These are phyloP conservation scores for Lysandra coridon DNA, from an alignment of 2,888 invertebrate genomes.

Conservation along the genomic window DNA sequence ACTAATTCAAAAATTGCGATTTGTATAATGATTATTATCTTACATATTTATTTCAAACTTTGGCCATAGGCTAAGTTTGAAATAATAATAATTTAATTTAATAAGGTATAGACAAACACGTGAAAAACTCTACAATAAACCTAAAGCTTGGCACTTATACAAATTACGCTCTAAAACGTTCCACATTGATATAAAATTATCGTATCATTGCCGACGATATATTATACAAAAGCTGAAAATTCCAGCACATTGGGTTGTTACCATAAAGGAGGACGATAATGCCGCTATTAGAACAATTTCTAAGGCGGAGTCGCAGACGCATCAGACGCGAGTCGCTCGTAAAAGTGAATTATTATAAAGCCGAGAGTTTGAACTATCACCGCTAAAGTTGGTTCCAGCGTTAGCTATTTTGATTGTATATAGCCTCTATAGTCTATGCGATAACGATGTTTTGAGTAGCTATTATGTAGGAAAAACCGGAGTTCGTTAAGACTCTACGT, in stretches of 20 bases:
- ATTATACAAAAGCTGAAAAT: conserved; percentile 33
- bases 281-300: conserved; percentile 67
- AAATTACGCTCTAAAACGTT: background rate
- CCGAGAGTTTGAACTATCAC: conserved; percentile 74
- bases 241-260: conserved; percentile 50
- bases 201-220: conserved; percentile 16
- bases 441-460: conserved; percentile 1
- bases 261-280: conserved; percentile 62
- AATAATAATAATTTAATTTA: background rate
- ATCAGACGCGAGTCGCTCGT: conserved; percentile 68
- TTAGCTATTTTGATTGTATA: background rate
- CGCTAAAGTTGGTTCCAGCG: conserved; percentile 44
- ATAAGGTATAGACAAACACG: background rate
- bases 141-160: background rate
- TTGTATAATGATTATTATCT: too few relatives aligned
- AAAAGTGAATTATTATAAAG: conserved; percentile 77
- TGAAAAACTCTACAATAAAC: background rate
- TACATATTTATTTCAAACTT: too few relatives aligned
- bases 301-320: conserved; percentile 68
- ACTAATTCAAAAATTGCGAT: too few relatives aligned
- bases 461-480: background rate
- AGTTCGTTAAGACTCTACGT: background rate
- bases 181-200: conserved; percentile 18
- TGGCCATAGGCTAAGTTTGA: too few relatives aligned
- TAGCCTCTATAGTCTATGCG: background rate